These are phyloP conservation scores for Macrosteles quadrilineatus DNA, from an alignment of 1,140 invertebrate genomes.

Conservation along the genomic window DNA sequence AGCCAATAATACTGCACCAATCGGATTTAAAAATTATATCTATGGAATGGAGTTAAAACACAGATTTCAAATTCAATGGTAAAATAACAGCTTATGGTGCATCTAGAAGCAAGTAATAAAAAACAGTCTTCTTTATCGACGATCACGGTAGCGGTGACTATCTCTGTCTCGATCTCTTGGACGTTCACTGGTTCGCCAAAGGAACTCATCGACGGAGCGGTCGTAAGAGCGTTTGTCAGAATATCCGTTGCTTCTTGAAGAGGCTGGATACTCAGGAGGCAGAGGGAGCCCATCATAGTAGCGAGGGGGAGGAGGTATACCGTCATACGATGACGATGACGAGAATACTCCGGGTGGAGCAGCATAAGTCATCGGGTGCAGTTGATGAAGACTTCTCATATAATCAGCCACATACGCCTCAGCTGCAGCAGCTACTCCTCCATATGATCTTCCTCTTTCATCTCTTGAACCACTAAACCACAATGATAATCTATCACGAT, in stretches of 20 bases:
- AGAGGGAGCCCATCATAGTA: conserved; percentile 77
- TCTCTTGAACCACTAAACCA: conserved; percentile 37
- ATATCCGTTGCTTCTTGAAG: conserved; percentile 56
- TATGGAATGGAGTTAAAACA: conserved; percentile 20
- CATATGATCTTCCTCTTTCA: conserved; percentile 51
- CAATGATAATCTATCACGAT: conserved; percentile 17
- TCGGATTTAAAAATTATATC: neutral
- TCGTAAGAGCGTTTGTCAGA: conserved; percentile 80
- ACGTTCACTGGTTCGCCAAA: conserved; percentile 69
- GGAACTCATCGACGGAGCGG: conserved; percentile 86
- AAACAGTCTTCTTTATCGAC: conserved; percentile 35
- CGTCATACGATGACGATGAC: conserved; percentile 67
- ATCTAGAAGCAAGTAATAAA: neutral
- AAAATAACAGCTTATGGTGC: neutral
- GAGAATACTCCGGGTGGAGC: conserved; percentile 60
- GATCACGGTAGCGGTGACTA: conserved; percentile 39
- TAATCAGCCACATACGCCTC: conserved; percentile 76
- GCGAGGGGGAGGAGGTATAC: conserved; percentile 66
- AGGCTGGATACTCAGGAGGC: conserved; percentile 58
- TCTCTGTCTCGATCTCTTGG: conserved; percentile 56
- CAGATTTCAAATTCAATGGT: neutral
- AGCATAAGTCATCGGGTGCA: conserved; percentile 72
- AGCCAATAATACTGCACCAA: neutral
- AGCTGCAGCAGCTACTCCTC: conserved; percentile 62
- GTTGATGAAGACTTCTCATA: conserved; percentile 75